Evolutionary conservation across 2,888 invertebrate species (phyloP), one percentile per base, ranked within the genome.

Genomic region (Dysmachus trigonus): DNA sequence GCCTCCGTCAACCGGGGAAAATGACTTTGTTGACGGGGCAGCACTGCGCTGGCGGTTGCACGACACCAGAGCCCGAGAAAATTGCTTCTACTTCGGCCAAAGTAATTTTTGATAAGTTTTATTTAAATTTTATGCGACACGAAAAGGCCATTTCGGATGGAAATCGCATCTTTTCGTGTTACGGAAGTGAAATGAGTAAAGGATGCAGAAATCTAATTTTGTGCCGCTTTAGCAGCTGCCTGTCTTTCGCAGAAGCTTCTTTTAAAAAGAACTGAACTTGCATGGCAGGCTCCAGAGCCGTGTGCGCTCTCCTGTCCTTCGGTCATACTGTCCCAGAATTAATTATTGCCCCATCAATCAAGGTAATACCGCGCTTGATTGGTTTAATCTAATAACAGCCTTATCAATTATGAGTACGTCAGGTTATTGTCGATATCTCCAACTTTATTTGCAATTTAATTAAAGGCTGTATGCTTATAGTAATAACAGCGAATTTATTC

Each of bases 91-190:
- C 81, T 81, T 53, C 81, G 81, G 81, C 81, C 33, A 62, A 81
- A 81, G 81, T 81, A 81, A 81, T 81, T 81, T 81, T 81, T 53
- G 81, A 81, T 81, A 62, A 62, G 33, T 81, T 81, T 31, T 62
- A 81, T 81, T 81, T 53, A 31, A 53, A 53, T 53, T 53, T 53
- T 41, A 47, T 38, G 47, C 38, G 76, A 35, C 76, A 35, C 38
- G 38, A 35, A 33, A 33, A 73, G 31, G 47, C 30, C 15, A 30
- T 35, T 79, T 41, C 51, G 33, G 41, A 79, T 79, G 47, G 30
- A 79, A 79, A 79, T 79, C 27, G 47, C 27, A 62, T 62, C 27
- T 27, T 27, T 22, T 47, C 47, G 47, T 47, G n/a, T 47, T 47
- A 47, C 62, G 62, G 62, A 62, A 62, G 33, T 73, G n/a, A 73